Evolutionary conservation across 2,797 vertebrate species (phyloP).

Genomic region (Melanotaenia nigrans): DNA sequence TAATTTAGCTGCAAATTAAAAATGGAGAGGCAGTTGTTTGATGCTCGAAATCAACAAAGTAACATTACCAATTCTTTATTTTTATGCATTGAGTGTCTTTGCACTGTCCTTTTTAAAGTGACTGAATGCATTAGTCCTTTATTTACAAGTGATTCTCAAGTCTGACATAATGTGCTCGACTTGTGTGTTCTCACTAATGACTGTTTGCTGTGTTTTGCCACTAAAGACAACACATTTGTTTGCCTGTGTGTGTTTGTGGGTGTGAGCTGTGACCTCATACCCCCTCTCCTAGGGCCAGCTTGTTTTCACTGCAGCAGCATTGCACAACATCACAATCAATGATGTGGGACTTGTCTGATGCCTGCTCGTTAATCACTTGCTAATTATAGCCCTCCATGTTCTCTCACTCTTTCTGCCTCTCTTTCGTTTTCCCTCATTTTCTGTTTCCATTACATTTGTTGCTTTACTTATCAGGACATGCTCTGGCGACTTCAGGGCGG

Average conservation of each 20-base stretch:
- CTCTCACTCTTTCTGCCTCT: slow-evolving; percentile 25
- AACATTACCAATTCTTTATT: background rate
- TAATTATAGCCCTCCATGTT: slow-evolving; percentile 77
- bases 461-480: slow-evolving; percentile 75
- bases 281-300: slow-evolving; percentile 58
- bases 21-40: background rate
- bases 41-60: background rate
- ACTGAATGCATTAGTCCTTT: background rate
- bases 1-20: too few species aligned
- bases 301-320: slow-evolving; percentile 62
- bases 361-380: slow-evolving; percentile 82
- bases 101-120: background rate
- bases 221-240: slow-evolving; percentile 34
- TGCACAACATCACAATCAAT: slow-evolving; percentile 78
- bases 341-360: slow-evolving; percentile 75
- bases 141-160: slow-evolving; percentile 13
- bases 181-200: slow-evolving; percentile 50
- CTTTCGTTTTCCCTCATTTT: slow-evolving; percentile 37
- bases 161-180: slow-evolving; percentile 41
- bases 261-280: slow-evolving; percentile 61
- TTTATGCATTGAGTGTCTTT: background rate
- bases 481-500: slow-evolving; percentile 47
- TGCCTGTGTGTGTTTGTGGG: slow-evolving; percentile 17
- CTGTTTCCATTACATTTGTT: slow-evolving; percentile 63
- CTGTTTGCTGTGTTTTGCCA: slow-evolving; percentile 33